Base-by-base conservation (phyloP, 2,888 invertebrate species). In the Caenorhabditis virilis region DNA sequence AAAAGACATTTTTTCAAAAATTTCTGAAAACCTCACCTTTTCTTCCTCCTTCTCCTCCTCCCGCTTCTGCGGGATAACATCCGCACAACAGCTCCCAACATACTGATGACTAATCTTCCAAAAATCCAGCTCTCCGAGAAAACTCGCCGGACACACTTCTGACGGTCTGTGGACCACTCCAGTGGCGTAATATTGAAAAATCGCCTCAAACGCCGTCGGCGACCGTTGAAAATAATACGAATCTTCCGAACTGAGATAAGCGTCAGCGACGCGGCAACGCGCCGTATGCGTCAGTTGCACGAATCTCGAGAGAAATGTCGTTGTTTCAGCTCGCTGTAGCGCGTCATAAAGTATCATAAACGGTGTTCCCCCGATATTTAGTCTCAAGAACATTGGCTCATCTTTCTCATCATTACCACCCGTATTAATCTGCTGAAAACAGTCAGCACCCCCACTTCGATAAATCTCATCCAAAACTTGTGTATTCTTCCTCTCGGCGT, bases 141-240 rank as follows among this genome's bases (percentile, higher is more conserved):
- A 80, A 7, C 78, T 75, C 11, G 79, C 78, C 1, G 82, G 79
- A 41, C 82, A 82, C 25, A 77, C 71, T 69, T 82, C 82, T 1
- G 80, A 77, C 7, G 82, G 82, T 57, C 79, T 63, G 58, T 82
- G 82, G 22, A 80, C 69, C 18, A 82, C 81, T 15, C 82, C 82
- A 6, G 76, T 78, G 0, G 82, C 77, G 52, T 82, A 82, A 59
- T 78, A 82, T 52, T 82, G 81, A 60, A 73, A 81, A 16, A 82
- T 59, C 11, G 78, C 74, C 36, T 82, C 79, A 50, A 82, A 82
- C 13, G 78, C 70, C 5, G 69, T 69, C 1, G 82, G 78, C 0
- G 79, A 79, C 20, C 82, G 65, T 60, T 82, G 80, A 51, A 82
- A 82, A 57, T 70, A 82, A 58, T 82, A 82, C 45, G 76, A 69